phyloP scores from a whole-genome alignment of 2,888 invertebrate genomes.

The Hirtodrosophila duncani region DNA sequence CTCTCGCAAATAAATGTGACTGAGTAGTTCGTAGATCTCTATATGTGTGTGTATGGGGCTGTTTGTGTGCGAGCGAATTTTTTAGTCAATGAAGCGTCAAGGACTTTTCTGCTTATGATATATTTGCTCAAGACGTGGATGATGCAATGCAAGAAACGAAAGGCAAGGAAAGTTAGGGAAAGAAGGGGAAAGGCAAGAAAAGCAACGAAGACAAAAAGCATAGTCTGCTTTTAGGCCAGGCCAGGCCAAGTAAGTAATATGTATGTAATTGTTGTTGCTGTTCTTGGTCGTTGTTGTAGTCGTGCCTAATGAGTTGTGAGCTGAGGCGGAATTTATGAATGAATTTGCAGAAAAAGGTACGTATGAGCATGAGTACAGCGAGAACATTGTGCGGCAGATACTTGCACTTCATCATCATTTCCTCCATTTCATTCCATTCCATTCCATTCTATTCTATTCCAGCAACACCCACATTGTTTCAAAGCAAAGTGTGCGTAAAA shows the following conservation, averaged over 20 bases:
- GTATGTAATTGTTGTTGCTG: background rate
- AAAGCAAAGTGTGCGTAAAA: slow-evolving; percentile 67
- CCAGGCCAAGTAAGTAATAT: slow-evolving; percentile 8
- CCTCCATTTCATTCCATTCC: too few relatives aligned
- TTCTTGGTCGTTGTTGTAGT: slow-evolving; percentile 24
- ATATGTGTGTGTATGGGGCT: slow-evolving; percentile 10
- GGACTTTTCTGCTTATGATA: slow-evolving; percentile 68
- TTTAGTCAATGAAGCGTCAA: slow-evolving; percentile 72
- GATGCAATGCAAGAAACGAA: slow-evolving; percentile 53
- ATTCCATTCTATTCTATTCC: too few relatives aligned
- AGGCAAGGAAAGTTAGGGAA: slow-evolving; percentile 8
- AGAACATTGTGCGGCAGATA: background rate
- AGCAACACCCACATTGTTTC: too few relatives aligned
- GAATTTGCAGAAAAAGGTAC: slow-evolving; percentile 47
- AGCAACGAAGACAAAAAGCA: slow-evolving; percentile 10
- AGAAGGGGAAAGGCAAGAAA: slow-evolving; percentile 13
- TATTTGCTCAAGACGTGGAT: slow-evolving; percentile 51
- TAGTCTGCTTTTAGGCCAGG: slow-evolving; percentile 49
- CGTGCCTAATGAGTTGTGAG: slow-evolving; percentile 69
- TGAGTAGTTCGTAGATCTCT: slow-evolving; percentile 44
- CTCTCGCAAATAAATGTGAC: slow-evolving; percentile 48
- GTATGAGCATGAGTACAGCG: slow-evolving; percentile 13
- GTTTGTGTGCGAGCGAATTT: slow-evolving; percentile 39
- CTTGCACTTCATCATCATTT: slow-evolving; percentile 52
- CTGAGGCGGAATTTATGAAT: slow-evolving; percentile 69